Evolutionary conservation across 2,113 vertebrate species (phyloP).

Genomic region (Peromyscus leucopus): DNA sequence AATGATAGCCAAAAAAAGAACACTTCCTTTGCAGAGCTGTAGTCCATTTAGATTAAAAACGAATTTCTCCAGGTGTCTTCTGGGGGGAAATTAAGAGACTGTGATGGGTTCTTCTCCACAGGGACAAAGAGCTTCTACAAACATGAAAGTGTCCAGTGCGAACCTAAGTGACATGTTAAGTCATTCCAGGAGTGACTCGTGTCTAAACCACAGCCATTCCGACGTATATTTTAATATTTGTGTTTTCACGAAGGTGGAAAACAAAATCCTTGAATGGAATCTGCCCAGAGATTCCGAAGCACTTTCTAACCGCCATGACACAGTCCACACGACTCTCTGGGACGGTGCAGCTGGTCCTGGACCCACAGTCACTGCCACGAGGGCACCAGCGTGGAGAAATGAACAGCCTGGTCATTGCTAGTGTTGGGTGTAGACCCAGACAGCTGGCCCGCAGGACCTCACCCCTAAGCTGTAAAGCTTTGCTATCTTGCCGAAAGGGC

Average conservation of each 20-base stretch:
- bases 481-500: neutral
- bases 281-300: neutral
- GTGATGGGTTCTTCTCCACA: neutral
- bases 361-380: accelerated
- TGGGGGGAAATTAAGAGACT: neutral
- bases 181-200: neutral
- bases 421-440: neutral
- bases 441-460: neutral
- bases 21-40: neutral
- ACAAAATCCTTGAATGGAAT: neutral
- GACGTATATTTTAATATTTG: neutral
- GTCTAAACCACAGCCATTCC: neutral
- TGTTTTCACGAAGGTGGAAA: conserved; percentile 35
- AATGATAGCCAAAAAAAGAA: neutral
- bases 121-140: neutral
- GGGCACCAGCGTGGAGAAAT: neutral
- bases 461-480: neutral
- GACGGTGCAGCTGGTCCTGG: too few relatives aligned
- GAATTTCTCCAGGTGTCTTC: neutral
- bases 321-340: neutral
- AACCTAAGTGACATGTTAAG: conserved; percentile 28
- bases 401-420: neutral
- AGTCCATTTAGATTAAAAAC: neutral
- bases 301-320: neutral
- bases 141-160: neutral